These are phyloP conservation scores for Salvelinus alpinus DNA, from an alignment of 2,113 vertebrate species.

Conservation along the genomic window DNA sequence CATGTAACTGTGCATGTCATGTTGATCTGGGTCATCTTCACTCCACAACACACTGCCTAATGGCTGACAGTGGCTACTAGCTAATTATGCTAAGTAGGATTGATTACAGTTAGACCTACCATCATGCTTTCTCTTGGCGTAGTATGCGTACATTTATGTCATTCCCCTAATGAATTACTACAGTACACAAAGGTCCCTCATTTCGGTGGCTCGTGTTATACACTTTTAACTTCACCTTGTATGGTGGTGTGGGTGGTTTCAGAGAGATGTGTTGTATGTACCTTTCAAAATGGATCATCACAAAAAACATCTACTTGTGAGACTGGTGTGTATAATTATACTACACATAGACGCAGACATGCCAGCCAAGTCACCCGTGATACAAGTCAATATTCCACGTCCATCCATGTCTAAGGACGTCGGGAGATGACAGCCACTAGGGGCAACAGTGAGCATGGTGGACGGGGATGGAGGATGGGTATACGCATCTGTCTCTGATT, in stretches of 20 bases:
- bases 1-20: background rate
- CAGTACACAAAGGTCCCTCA: slow-evolving; percentile 49
- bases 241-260: too few species aligned
- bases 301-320: too few species aligned
- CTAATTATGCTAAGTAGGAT: slow-evolving; percentile 63
- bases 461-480: too few species aligned
- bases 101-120: slow-evolving; percentile 41
- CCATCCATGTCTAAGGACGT: too few species aligned
- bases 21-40: background rate
- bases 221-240: too few species aligned
- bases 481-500: too few species aligned
- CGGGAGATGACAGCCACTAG: too few species aligned
- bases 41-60: slow-evolving; percentile 26
- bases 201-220: background rate
- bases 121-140: slow-evolving; percentile 56
- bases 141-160: slow-evolving; percentile 36
- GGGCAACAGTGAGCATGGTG: too few species aligned
- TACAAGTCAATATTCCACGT: too few species aligned
- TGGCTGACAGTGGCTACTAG: slow-evolving; percentile 56
- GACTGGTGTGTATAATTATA: background rate
- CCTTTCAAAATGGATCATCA: too few species aligned
- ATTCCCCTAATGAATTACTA: slow-evolving; percentile 55
- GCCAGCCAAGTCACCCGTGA: background rate
- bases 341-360: background rate
- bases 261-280: too few species aligned